A percentile compares a stretch with the other conserved stretches of the same genome.
Conservation (phyloP, 2,797 vertebrate species). For the Gobio occitaniae region DNA sequence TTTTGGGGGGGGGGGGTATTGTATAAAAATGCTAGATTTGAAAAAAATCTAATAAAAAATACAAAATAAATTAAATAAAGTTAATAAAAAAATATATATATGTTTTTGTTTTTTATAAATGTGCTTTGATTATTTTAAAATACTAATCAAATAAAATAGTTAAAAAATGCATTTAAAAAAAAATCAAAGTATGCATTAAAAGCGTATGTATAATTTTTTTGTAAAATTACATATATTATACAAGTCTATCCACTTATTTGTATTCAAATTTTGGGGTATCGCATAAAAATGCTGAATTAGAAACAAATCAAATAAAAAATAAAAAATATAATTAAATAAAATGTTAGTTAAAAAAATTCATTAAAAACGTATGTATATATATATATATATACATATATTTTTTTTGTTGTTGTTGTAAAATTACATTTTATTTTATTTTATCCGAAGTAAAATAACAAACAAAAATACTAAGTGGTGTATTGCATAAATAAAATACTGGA, state of each 20-base stretch:
- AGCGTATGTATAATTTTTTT: too few species aligned
- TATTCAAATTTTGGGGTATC: background rate
- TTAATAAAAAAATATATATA: too few species aligned
- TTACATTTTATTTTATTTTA: background rate
- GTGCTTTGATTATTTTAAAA: too few species aligned
- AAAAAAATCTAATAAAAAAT: background rate
- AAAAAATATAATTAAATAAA: too few species aligned
- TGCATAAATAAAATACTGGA: background rate
- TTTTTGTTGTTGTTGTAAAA: background rate
- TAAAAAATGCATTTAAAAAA: too few species aligned
- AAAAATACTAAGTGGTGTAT: background rate
- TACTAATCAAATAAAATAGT: too few species aligned
- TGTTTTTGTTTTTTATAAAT: too few species aligned
- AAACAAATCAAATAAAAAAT: background rate
- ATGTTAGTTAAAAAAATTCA: background rate
- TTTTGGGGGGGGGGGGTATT: background rate
- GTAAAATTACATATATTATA: background rate
- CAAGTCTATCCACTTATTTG: background rate
- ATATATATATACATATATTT: too few species aligned
- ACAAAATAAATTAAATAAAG: too few species aligned
- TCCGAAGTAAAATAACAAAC: background rate
- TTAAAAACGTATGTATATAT: too few species aligned
- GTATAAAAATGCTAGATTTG: background rate
- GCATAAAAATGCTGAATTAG: background rate
- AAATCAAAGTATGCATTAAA: too few species aligned